A percentile compares a stretch with the other conserved stretches of the same genome.
Conservation (phyloP, 2,797 vertebrate genomes). For the Octomys mimax region DNA sequence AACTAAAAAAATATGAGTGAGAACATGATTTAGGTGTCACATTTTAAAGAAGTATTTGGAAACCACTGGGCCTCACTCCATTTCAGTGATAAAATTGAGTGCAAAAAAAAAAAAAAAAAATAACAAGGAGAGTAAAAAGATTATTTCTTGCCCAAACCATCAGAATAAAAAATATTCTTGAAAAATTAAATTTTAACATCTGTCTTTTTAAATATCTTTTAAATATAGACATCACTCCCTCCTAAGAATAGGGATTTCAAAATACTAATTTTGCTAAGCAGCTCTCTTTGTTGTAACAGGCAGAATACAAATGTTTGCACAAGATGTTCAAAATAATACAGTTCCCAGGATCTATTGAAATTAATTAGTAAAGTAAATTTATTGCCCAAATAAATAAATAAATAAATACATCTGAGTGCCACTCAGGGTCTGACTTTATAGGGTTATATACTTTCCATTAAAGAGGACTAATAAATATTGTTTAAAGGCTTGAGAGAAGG, state of each 20-base stretch:
- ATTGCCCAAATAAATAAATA: slow-evolving; percentile 66
- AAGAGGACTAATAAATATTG: slow-evolving; percentile 66
- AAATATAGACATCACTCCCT: slow-evolving; percentile 24
- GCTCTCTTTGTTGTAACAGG: neutral
- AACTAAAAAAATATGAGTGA: neutral
- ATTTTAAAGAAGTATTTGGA: slow-evolving; percentile 65
- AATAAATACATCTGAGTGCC: slow-evolving; percentile 74
- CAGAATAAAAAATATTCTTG: slow-evolving; percentile 6
- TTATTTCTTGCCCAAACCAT: neutral
- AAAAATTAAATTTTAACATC: slow-evolving; percentile 64
- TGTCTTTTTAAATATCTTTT: slow-evolving; percentile 57
- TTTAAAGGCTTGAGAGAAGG: slow-evolving; percentile 38
- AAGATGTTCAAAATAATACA: slow-evolving; percentile 18
- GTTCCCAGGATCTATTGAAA: slow-evolving; percentile 56
- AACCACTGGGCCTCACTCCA: neutral
- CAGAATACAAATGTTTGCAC: neutral
- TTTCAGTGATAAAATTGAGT: slow-evolving; percentile 21
- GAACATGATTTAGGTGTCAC: neutral
- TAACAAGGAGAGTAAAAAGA: neutral
- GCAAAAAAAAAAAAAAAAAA: slow-evolving; percentile 50
- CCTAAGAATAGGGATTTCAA: slow-evolving; percentile 39
- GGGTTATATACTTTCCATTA: slow-evolving; percentile 60
- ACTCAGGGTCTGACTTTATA: slow-evolving; percentile 47
- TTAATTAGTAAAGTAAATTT: slow-evolving; percentile 75
- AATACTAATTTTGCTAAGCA: slow-evolving; percentile 14